phyloP scores from a whole-genome alignment of 2,888 invertebrate genomes.

The Macrosiphum euphorbiae region DNA sequence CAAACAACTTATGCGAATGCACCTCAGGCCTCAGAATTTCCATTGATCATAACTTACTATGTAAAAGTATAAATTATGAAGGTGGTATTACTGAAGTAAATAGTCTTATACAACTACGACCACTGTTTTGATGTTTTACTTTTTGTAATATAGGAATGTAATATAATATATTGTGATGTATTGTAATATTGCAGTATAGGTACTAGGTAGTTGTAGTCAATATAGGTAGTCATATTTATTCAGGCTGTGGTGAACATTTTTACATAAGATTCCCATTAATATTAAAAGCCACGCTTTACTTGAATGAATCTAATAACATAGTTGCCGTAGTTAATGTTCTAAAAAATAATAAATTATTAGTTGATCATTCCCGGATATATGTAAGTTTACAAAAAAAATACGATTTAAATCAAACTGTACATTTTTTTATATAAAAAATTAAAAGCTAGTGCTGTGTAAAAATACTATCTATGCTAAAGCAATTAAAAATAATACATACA shows the following conservation, averaged over 20 bases:
- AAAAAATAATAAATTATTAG: neutral
- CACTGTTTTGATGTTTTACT: neutral
- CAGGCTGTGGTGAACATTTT: neutral
- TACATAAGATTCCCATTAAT: neutral
- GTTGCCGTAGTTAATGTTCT: neutral
- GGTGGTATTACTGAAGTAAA: neutral
- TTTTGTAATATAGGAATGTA: too few relatives aligned
- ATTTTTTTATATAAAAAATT: neutral
- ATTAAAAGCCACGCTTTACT: neutral
- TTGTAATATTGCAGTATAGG: too few relatives aligned
- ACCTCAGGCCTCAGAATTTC: neutral
- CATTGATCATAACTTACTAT: neutral
- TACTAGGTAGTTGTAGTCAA: neutral
- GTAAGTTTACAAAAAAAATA: neutral
- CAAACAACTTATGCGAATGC: neutral
- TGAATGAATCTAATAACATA: neutral
- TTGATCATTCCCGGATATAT: neutral
- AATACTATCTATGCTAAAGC: neutral
- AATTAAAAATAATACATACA: neutral
- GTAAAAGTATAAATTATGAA: neutral
- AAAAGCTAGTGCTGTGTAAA: neutral
- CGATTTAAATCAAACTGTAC: neutral
- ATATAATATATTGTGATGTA: too few relatives aligned
- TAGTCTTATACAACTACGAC: neutral
- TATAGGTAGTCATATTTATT: neutral